Percentiles rank a stretch among this genome's conserved stretches.
Evolutionary conservation across 2,113 vertebrate genomes (phyloP).

Genomic region (Acinonyx jubatus): DNA sequence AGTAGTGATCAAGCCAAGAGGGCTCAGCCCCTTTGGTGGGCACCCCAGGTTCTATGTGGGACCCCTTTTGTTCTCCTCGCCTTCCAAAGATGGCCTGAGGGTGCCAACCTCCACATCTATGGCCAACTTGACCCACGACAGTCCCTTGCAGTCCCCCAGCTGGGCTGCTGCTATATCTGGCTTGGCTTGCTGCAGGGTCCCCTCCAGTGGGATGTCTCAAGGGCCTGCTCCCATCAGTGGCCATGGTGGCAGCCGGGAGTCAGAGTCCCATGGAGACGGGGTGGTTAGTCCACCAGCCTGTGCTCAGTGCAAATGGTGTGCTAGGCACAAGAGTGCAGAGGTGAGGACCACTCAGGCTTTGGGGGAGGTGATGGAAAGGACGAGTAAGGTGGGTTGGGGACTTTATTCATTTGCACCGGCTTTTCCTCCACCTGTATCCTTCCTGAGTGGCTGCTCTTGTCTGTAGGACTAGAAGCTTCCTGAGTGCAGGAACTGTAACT

Average conservation of each 20-base stretch:
- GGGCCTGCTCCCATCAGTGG: conserved; percentile 86
- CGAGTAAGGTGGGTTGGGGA: neutral
- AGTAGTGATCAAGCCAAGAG: neutral
- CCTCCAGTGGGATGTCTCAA: conserved; percentile 89
- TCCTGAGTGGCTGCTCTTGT: neutral
- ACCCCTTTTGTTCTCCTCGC: conserved; percentile 86
- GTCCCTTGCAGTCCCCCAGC: conserved; percentile 88
- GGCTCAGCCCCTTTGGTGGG: neutral
- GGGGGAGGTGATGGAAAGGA: neutral
- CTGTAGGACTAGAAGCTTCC: neutral
- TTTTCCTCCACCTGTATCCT: neutral
- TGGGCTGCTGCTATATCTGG: conserved; percentile 88
- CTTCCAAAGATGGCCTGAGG: conserved; percentile 89
- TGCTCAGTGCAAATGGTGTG: neutral
- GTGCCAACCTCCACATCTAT: conserved; percentile 90
- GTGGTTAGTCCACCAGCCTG: neutral
- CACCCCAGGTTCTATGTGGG: rapidly evolving
- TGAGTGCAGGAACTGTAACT: neutral
- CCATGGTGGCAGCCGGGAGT: conserved; percentile 75
- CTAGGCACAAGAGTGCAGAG: neutral
- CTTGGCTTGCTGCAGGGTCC: conserved; percentile 87
- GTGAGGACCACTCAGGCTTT: neutral
- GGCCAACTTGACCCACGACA: conserved; percentile 89
- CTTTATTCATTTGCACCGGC: neutral
- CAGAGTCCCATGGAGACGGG: neutral